Conservation (phyloP, 2,888 invertebrate genomes). For the Epinotia brunnichana region DNA sequence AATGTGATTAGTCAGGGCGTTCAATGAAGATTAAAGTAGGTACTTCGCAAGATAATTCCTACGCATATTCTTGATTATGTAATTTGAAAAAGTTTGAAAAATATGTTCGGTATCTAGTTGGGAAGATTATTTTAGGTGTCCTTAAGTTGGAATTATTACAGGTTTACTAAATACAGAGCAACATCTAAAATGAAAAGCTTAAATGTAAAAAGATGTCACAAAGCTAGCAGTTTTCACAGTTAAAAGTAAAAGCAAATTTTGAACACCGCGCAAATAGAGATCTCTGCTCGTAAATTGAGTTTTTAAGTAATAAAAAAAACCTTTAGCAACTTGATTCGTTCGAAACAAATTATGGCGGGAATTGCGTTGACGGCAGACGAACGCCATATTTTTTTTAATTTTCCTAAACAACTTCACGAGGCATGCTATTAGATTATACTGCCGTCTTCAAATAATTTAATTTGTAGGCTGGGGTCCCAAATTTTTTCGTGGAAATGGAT, state of each 20-base stretch:
- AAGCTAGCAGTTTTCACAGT: background rate
- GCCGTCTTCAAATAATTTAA: slow-evolving; percentile 70
- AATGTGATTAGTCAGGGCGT: background rate
- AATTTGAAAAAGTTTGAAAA: too few species aligned
- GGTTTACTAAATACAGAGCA: too few species aligned
- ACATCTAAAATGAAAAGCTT: too few species aligned
- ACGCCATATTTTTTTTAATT: slow-evolving; percentile 79
- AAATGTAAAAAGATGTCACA: too few species aligned
- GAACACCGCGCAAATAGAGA: slow-evolving; percentile 15
- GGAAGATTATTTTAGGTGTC: too few species aligned
- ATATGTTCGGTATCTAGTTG: too few species aligned
- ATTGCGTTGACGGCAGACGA: slow-evolving; percentile 76
- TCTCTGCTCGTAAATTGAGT: slow-evolving; percentile 30
- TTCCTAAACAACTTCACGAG: slow-evolving; percentile 75
- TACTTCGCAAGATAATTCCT: background rate
- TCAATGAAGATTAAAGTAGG: background rate
- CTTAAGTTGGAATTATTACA: too few species aligned
- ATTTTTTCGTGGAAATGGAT: slow-evolving; percentile 56
- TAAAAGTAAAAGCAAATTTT: slow-evolving; percentile 3
- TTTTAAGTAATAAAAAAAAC: slow-evolving; percentile 40
- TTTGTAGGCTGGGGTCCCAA: slow-evolving; percentile 61
- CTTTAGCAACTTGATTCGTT: slow-evolving; percentile 62
- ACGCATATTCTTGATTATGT: too few species aligned
- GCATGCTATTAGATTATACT: slow-evolving; percentile 73
- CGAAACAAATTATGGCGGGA: slow-evolving; percentile 79